These are phyloP conservation scores for Philereme transversata DNA, from an alignment of 2,888 invertebrate species.

Conservation along the genomic window DNA sequence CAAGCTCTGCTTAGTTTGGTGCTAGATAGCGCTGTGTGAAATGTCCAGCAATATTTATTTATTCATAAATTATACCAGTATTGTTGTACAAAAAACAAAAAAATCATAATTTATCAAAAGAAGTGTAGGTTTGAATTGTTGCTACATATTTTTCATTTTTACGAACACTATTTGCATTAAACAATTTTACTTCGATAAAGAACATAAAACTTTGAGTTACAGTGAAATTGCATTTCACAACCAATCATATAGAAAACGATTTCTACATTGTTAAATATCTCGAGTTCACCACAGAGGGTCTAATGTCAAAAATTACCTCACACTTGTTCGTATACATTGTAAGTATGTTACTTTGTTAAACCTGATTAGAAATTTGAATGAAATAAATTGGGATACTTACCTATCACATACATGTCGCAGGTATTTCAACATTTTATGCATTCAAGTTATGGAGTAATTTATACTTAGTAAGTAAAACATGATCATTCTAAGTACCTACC, in stretches of 20 bases:
- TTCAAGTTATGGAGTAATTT: constrained; percentile 56
- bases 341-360: constrained; percentile 32
- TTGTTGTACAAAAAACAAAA: no score
- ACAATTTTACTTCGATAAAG: constrained; percentile 2
- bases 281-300: constrained; percentile 16
- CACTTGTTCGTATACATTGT: constrained; percentile 32
- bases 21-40: no score
- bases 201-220: constrained; percentile 4
- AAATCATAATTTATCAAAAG: no score
- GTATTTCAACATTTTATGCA: constrained; percentile 48
- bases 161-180: background rate
- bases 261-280: constrained; percentile 15
- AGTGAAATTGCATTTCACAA: constrained; percentile 28
- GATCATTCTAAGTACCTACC: background rate
- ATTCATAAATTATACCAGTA: no score
- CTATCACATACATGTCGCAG: constrained; percentile 42
- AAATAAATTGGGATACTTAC: constrained; percentile 7
- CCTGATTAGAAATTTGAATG: constrained; percentile 1
- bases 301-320: constrained; percentile 36
- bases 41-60: no score
- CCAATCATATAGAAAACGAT: constrained; percentile 12
- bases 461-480: constrained; percentile 68
- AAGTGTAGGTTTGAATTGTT: no score
- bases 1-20: no score
- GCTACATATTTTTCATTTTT: no score